These are phyloP conservation scores for Hyperoplus immaculatus DNA, from an alignment of 2,797 vertebrate species.

Conservation along the genomic window DNA sequence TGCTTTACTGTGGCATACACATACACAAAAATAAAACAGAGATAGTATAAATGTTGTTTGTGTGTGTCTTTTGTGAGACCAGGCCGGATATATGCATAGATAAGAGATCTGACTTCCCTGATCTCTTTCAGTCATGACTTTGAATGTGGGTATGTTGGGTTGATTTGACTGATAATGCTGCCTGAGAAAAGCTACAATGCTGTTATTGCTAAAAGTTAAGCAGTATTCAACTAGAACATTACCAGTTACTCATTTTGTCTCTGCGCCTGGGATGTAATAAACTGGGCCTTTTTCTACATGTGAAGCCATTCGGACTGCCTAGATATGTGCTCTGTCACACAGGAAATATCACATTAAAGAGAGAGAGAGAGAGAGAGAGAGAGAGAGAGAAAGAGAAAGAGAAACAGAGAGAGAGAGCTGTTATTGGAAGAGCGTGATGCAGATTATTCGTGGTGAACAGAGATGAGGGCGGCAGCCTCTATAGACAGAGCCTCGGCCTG, in stretches of 20 bases:
- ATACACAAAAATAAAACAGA: too few species aligned
- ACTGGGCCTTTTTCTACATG: too few species aligned
- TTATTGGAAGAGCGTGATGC: constrained; percentile 38
- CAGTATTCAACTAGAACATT: not conserved
- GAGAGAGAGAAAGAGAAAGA: not conserved
- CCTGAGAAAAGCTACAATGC: not conserved
- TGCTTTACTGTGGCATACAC: too few species aligned
- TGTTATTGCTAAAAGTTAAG: not conserved
- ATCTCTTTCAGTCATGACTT: constrained; percentile 7
- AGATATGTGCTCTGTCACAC: too few species aligned
- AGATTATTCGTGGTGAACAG: constrained; percentile 11
- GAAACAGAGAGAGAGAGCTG: not conserved
- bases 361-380: too few species aligned
- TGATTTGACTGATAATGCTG: constrained; percentile 17
- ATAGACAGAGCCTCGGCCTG: constrained; percentile 15
- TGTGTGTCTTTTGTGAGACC: not conserved
- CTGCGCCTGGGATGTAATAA: not conserved
- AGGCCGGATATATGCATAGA: not conserved
- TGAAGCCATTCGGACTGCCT: too few species aligned
- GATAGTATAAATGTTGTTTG: too few species aligned
- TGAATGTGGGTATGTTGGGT: constrained; percentile 4
- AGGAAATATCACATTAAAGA: too few species aligned
- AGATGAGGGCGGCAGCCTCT: constrained; percentile 13
- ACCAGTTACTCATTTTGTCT: not conserved
- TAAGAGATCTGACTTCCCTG: constrained; percentile 13